Evolutionary conservation across 2,888 invertebrate species (phyloP).

Genomic region (Lapara coniferarum): DNA sequence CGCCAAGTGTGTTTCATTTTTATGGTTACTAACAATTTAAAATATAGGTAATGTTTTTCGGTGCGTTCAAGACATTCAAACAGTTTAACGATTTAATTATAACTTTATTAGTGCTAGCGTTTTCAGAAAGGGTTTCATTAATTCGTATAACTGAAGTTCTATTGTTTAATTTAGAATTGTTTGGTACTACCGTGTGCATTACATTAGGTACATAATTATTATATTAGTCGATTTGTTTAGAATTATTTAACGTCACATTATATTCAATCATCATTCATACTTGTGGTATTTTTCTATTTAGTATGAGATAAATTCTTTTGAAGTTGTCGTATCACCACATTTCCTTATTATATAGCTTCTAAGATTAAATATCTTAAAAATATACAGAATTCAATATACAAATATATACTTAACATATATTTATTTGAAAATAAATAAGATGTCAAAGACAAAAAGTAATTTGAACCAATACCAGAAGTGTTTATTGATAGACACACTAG

Average conservation of each 20-base stretch:
- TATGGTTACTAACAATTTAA: too few relatives aligned
- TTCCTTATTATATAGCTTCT: constrained; percentile 1
- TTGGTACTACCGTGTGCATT: too few relatives aligned
- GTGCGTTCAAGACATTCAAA: too few relatives aligned
- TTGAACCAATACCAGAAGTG: constrained; percentile 19
- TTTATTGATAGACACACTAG: background rate
- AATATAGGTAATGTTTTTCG: too few relatives aligned
- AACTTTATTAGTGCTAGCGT: too few relatives aligned
- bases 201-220: background rate
- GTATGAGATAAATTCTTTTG: constrained; percentile 4
- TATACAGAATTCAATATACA: constrained; percentile 7
- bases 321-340: background rate
- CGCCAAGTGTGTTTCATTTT: too few relatives aligned
- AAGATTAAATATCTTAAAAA: background rate
- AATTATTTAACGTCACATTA: background rate
- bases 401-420: constrained; percentile 2
- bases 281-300: background rate
- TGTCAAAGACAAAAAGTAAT: background rate
- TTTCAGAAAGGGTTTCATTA: background rate
- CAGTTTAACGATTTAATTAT: too few relatives aligned
- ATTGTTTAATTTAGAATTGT: background rate
- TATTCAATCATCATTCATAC: too few relatives aligned
- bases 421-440: constrained; percentile 11
- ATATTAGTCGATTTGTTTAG: background rate
- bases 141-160: background rate